Evolutionary conservation across 2,888 invertebrate genomes (phyloP).

Genomic region (Liodrosophila aerea): DNA sequence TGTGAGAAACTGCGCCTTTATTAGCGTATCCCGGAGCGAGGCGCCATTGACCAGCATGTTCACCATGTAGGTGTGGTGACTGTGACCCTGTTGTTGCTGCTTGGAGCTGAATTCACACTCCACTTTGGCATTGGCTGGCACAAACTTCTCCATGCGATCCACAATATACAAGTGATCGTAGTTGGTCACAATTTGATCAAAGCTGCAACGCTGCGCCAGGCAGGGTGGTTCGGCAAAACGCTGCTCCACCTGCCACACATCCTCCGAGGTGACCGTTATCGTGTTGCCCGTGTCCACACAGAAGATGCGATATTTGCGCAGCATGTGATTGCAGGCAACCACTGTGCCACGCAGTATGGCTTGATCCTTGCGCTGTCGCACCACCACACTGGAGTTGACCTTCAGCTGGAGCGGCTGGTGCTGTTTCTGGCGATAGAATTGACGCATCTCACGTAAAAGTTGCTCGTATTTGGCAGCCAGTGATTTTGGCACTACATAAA

Average conservation of each 20-base stretch:
- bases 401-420: conserved; percentile 80
- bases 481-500: conserved; percentile 86
- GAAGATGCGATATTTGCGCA: conserved; percentile 86
- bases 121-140: conserved; percentile 75
- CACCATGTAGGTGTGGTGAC: conserved; percentile 69
- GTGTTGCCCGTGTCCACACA: conserved; percentile 91
- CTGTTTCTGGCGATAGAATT: conserved; percentile 84
- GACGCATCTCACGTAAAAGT: conserved; percentile 88
- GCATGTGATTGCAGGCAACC: conserved; percentile 84
- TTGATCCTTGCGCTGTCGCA: conserved; percentile 87
- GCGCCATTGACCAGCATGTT: conserved; percentile 78
- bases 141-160: conserved; percentile 80
- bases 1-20: conserved; percentile 74
- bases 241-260: conserved; percentile 88
- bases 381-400: conserved; percentile 87
- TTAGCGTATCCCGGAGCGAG: conserved; percentile 73
- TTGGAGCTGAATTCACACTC: conserved; percentile 77
- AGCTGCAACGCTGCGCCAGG: conserved; percentile 87
- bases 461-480: conserved; percentile 85
- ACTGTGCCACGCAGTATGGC: conserved; percentile 88
- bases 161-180: conserved; percentile 82
- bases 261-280: conserved; percentile 85
- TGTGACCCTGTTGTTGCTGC: conserved; percentile 34
- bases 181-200: conserved; percentile 85
- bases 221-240: conserved; percentile 86